Evolutionary conservation across 2,113 vertebrate genomes (phyloP).

Genomic region (Nannobrachium achirus): DNA sequence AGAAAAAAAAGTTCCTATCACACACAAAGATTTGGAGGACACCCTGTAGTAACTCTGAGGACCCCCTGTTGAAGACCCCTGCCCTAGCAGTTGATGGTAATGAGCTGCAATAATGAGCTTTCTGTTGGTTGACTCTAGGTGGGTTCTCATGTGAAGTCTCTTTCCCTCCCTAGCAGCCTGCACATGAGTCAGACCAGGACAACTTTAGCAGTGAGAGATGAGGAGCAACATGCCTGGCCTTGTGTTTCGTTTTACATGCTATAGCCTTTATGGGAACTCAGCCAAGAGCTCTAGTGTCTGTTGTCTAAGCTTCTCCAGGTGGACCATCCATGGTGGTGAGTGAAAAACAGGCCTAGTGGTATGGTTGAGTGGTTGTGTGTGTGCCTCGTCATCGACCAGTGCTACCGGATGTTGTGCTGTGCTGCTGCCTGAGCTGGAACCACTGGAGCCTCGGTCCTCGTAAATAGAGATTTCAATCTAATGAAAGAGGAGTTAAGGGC

Average conservation of each 20-base stretch:
- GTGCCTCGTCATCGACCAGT: constrained; percentile 82
- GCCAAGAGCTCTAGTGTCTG: not conserved
- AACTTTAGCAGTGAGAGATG: not conserved
- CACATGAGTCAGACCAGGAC: not conserved
- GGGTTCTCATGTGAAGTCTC: not conserved
- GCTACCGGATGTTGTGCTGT: constrained; percentile 86
- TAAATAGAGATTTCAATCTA: constrained; percentile 98
- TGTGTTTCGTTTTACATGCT: not conserved
- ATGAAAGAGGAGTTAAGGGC: constrained; percentile 73
- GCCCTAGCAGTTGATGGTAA: not conserved
- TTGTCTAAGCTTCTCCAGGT: constrained; percentile 27
- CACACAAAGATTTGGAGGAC: no score
- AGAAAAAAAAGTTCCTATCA: no score
- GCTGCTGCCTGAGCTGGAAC: constrained; percentile 89
- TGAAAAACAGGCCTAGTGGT: not conserved
- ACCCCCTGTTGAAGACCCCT: no score
- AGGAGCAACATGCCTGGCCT: not conserved
- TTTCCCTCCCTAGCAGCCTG: constrained; percentile 6
- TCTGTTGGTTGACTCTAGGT: not conserved
- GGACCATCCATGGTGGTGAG: constrained; percentile 68
- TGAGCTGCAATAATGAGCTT: not conserved
- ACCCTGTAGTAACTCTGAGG: no score
- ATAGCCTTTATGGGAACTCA: constrained; percentile 39
- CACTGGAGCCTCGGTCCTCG: constrained; percentile 93
- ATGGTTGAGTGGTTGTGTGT: not conserved